These are phyloP conservation scores for Cataglyphis rosenhaueri DNA, from an alignment of 2,888 invertebrate species.

Conservation along the genomic window DNA sequence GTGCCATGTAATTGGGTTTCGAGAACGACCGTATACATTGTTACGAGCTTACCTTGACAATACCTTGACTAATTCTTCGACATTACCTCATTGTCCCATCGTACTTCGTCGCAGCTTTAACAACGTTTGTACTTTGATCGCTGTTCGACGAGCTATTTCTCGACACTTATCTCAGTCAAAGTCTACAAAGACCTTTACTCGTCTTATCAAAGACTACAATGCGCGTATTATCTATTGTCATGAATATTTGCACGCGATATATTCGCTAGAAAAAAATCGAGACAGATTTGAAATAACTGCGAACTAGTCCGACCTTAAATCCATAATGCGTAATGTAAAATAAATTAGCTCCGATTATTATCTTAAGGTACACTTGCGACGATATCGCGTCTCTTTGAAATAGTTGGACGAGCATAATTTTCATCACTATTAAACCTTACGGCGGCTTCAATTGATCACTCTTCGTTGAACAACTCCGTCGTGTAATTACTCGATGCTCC, in stretches of 20 bases:
- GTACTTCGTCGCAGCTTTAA: not conserved
- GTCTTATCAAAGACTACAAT: constrained; percentile 25
- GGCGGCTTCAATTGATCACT: constrained; percentile 63
- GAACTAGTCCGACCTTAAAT: not conserved
- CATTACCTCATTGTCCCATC: constrained; percentile 8
- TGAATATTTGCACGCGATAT: not conserved
- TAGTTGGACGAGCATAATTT: constrained; percentile 35
- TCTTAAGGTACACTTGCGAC: not conserved
- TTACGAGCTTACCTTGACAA: constrained; percentile 45
- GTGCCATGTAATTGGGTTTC: constrained; percentile 80
- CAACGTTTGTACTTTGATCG: constrained; percentile 31
- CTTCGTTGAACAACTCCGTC: constrained; percentile 50
- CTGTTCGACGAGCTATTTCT: not conserved
- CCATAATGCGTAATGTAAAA: not conserved
- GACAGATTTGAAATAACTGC: not conserved
- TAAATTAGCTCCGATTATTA: not conserved
- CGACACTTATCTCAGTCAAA: constrained; percentile 13
- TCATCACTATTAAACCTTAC: constrained; percentile 59
- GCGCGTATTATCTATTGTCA: not conserved
- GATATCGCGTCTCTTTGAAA: constrained; percentile 19
- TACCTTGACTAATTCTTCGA: constrained; percentile 43
- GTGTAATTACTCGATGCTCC: constrained; percentile 68
- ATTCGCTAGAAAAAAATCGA: not conserved
- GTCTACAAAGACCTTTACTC: not conserved
- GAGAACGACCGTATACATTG: constrained; percentile 70